phyloP scores from a whole-genome alignment of 23 tunicate genomes.

The Pegea sp. region DNA sequence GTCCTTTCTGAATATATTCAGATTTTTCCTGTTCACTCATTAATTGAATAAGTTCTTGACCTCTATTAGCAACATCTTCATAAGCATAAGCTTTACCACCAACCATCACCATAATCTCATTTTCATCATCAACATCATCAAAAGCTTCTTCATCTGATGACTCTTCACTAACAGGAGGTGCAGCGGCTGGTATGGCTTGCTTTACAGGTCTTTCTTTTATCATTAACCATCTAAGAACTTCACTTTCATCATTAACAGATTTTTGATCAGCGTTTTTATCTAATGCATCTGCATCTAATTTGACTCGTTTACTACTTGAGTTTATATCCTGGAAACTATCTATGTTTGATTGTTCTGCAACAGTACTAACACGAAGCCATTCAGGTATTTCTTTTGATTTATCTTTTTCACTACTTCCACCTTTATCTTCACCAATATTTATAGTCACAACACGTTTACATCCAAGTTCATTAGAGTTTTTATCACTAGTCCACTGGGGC shows the following conservation, averaged over 20 bases:
- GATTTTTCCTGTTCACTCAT: constrained; percentile 52
- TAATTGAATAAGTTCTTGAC: constrained; percentile 30
- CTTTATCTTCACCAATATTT: background rate
- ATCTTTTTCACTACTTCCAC: background rate
- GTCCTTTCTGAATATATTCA: constrained; percentile 62
- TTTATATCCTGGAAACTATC: too few relatives aligned
- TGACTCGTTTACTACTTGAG: too few relatives aligned
- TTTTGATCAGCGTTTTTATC: background rate
- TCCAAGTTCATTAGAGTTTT: background rate
- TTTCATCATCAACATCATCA: constrained; percentile 53
- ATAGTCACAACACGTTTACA: background rate
- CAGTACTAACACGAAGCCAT: background rate
- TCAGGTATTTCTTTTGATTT: background rate
- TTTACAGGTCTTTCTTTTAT: background rate
- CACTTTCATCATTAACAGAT: background rate
- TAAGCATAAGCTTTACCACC: constrained; percentile 52
- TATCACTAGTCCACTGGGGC: background rate
- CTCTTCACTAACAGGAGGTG: constrained; percentile 6
- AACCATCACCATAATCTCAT: constrained; percentile 31
- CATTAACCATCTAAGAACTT: background rate
- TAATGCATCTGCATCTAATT: background rate
- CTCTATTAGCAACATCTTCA: constrained; percentile 40
- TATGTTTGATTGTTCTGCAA: background rate
- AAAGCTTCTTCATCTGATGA: constrained; percentile 28
- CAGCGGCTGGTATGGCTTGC: background rate